Evolutionary conservation across 2,113 vertebrate species (phyloP).

Genomic region (Cyprinodon brontotheroides): DNA sequence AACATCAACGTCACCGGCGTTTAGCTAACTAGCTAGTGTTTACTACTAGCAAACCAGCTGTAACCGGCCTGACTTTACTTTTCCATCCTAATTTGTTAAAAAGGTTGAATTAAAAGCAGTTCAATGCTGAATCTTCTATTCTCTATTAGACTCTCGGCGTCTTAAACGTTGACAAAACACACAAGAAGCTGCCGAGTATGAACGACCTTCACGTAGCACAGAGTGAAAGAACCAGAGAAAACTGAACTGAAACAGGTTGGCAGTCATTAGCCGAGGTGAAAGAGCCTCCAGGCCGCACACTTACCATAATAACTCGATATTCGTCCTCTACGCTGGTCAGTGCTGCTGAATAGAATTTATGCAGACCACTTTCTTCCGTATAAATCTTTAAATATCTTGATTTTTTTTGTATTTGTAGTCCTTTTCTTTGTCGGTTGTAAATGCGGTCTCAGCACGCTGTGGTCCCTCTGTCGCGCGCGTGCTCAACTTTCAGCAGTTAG

Average conservation of each 20-base stretch:
- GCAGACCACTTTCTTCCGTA: slow-evolving; percentile 2
- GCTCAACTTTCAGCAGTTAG: slow-evolving; percentile 7
- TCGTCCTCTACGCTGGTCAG: slow-evolving; percentile 28
- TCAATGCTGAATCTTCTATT: background rate
- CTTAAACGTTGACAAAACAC: background rate
- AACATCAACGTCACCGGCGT: slow-evolving; percentile 9
- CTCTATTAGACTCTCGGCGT: background rate
- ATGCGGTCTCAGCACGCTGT: slow-evolving; percentile 36
- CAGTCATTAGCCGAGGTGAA: slow-evolving; percentile 41
- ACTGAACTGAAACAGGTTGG: slow-evolving; percentile 64
- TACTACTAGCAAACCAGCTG: slow-evolving; percentile 38
- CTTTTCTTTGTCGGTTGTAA: slow-evolving; percentile 3
- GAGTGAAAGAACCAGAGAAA: slow-evolving; percentile 11
- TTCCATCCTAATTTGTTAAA: slow-evolving; percentile 4
- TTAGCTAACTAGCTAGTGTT: slow-evolving; percentile 55
- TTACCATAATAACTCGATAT: slow-evolving; percentile 72
- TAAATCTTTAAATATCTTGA: background rate
- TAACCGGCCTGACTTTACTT: slow-evolving; percentile 33
- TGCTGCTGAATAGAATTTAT: background rate
- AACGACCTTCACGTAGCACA: background rate
- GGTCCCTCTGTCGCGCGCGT: slow-evolving; percentile 21
- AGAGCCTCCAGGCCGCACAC: slow-evolving; percentile 52
- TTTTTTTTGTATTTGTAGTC: background rate
- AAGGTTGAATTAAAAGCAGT: background rate
- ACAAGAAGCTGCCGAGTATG: background rate